Evolutionary conservation across 2,113 vertebrate species (phyloP).

Genomic region (Phocoena phocoena): DNA sequence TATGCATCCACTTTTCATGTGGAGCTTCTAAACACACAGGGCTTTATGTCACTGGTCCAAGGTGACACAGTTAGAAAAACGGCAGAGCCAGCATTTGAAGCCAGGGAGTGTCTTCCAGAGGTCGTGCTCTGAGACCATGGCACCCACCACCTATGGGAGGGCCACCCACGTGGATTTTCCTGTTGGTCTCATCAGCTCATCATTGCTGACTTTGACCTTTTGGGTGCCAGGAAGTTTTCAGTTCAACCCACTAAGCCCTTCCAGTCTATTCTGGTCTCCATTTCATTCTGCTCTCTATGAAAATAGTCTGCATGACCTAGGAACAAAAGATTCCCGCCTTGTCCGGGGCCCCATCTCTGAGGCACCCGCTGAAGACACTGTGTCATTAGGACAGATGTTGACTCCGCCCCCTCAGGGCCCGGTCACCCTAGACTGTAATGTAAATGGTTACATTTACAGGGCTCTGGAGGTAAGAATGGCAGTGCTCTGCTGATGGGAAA

Average conservation of each 20-base stretch:
- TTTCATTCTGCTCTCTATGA: background rate
- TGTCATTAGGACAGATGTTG: background rate
- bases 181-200: background rate
- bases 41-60: background rate
- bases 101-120: background rate
- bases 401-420: no score
- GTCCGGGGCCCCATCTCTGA: background rate
- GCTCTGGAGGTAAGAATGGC: background rate
- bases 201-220: background rate
- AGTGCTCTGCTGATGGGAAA: conserved; percentile 43
- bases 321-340: background rate
- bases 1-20: background rate
- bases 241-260: background rate
- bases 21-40: background rate
- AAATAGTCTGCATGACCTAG: background rate
- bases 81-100: background rate
- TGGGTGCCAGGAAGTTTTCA: background rate
- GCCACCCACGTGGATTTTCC: fast-evolving
- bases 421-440: background rate
- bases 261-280: background rate
- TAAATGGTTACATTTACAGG: conserved; percentile 30
- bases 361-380: background rate
- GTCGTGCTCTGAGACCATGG: background rate
- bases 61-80: background rate
- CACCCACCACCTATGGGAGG: background rate